A percentile compares a stretch with the other conserved stretches of the same genome.
Conservation (phyloP, 2,113 vertebrate genomes). For the Saccopteryx bilineata region DNA sequence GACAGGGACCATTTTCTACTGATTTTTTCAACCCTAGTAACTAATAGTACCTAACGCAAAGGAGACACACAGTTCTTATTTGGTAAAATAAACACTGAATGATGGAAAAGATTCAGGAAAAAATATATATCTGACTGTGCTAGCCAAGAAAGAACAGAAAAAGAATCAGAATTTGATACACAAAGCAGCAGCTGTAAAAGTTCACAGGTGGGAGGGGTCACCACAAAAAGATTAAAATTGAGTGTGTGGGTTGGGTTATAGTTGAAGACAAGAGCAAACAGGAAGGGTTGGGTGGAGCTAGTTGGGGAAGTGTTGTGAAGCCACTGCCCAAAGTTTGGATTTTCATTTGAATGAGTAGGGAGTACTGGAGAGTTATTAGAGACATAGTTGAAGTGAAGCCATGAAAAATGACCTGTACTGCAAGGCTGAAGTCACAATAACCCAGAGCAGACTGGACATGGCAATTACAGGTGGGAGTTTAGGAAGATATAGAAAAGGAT, state of each 20-base stretch:
- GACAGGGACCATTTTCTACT: neutral
- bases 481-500: neutral
- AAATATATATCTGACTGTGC: neutral
- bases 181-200: neutral
- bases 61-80: neutral
- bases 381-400: conserved; percentile 9
- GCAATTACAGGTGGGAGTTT: neutral
- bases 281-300: conserved; percentile 50
- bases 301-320: conserved; percentile 50
- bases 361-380: conserved; percentile 50
- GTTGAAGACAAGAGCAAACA: conserved; percentile 9
- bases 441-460: neutral
- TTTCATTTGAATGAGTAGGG: conserved; percentile 48
- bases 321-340: conserved; percentile 42
- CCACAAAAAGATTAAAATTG: conserved; percentile 12
- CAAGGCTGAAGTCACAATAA: conserved; percentile 15
- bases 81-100: conserved; percentile 49
- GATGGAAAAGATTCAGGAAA: conserved; percentile 27
- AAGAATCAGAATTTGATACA: conserved; percentile 15
- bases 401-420: neutral
- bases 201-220: neutral
- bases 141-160: conserved; percentile 37
- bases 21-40: conserved; percentile 17
- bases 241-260: conserved; percentile 12
- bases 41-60: neutral